Percentiles rank a stretch among this genome's conserved stretches.
Conservation (phyloP, 2,113 vertebrate species). For the Lucifuga dentata region DNA sequence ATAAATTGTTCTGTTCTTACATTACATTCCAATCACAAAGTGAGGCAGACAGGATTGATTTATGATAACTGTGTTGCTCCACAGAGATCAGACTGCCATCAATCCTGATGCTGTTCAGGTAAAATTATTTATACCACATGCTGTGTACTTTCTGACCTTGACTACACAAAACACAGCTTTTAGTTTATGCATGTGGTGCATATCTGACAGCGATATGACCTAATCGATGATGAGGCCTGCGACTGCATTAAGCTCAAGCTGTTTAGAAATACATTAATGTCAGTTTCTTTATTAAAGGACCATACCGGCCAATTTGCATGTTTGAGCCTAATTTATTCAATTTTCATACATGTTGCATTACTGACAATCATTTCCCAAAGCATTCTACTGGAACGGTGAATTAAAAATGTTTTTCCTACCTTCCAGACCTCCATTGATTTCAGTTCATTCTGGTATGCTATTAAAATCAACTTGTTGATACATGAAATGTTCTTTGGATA, state of each 20-base stretch:
- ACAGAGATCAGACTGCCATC: neutral
- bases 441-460: too few relatives aligned
- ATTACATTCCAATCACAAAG: neutral
- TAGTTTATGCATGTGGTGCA: neutral
- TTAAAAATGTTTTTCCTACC: too few relatives aligned
- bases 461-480: too few relatives aligned
- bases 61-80: neutral
- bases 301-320: too few relatives aligned
- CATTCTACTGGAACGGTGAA: too few relatives aligned
- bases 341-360: too few relatives aligned
- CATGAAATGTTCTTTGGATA: too few relatives aligned
- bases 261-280: neutral
- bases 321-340: too few relatives aligned
- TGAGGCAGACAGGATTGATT: neutral
- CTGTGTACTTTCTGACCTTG: conserved; percentile 11
- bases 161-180: neutral
- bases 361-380: too few relatives aligned
- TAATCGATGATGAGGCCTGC: neutral
- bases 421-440: too few relatives aligned
- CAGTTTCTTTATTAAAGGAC: too few relatives aligned
- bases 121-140: conserved; percentile 29
- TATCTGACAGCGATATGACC: neutral
- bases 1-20: neutral
- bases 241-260: conserved; percentile 1
- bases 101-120: conserved; percentile 9